Evolutionary conservation across 2,797 vertebrate genomes (phyloP).

Genomic region (Gambusia yucatana): DNA sequence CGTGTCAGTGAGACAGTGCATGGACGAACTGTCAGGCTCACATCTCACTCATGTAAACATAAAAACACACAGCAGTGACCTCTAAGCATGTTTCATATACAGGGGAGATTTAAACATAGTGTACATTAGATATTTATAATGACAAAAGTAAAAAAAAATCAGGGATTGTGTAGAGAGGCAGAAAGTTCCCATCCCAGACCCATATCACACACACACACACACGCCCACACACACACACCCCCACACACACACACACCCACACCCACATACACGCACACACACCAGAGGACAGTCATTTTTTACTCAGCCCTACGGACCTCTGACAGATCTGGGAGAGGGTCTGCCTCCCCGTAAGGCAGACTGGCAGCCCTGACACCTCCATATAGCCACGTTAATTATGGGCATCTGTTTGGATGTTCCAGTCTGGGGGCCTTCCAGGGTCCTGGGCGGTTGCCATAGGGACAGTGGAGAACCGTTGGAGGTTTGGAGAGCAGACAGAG

Average conservation of each 20-base stretch:
- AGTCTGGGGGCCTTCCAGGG: slow-evolving; percentile 73
- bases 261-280: slow-evolving; percentile 32
- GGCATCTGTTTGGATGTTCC: slow-evolving; percentile 79
- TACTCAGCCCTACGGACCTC: slow-evolving; percentile 64
- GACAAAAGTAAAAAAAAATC: neutral
- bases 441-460: slow-evolving; percentile 84
- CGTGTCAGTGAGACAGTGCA: slow-evolving; percentile 35
- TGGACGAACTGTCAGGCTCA: slow-evolving; percentile 3
- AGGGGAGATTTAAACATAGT: neutral
- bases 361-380: slow-evolving; percentile 77
- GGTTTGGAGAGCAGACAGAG: slow-evolving; percentile 79
- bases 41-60: neutral
- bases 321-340: slow-evolving; percentile 78
- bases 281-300: slow-evolving; percentile 75
- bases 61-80: neutral
- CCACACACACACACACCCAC: slow-evolving; percentile 31
- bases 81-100: neutral
- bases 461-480: slow-evolving; percentile 77
- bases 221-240: neutral
- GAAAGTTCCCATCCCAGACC: slow-evolving; percentile 18
- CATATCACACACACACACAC: slow-evolving; percentile 7
- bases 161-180: slow-evolving; percentile 33
- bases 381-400: slow-evolving; percentile 80
- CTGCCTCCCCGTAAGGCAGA: slow-evolving; percentile 69
- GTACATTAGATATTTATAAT: neutral